A percentile compares a stretch with the other conserved stretches of the same genome.
phyloP scores from a whole-genome alignment of 2,797 vertebrate species.

The Halcyon chelicuti region DNA sequence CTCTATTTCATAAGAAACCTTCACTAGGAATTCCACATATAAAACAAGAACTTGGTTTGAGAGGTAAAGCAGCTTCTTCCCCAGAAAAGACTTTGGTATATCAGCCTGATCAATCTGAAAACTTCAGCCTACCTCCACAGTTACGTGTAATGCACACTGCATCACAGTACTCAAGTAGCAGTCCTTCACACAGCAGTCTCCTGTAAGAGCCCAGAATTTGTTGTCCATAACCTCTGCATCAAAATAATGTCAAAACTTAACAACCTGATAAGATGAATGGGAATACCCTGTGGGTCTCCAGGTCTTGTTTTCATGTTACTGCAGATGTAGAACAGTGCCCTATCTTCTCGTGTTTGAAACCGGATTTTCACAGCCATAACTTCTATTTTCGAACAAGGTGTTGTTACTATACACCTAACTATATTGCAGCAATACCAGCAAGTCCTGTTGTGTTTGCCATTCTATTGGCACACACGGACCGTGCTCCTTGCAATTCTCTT shows the following conservation, averaged over 20 bases:
- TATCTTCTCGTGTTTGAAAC: not conserved
- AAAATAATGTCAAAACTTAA: not conserved
- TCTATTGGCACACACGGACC: fast-evolving
- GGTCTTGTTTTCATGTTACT: not conserved
- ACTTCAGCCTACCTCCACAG: not conserved
- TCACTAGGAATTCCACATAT: not conserved
- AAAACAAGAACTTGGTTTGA: not conserved
- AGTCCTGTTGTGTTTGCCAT: not conserved
- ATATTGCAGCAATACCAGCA: not conserved
- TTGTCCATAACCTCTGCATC: not conserved
- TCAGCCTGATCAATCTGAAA: not conserved
- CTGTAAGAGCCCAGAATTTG: not conserved
- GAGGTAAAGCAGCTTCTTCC: not conserved
- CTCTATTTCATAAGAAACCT: not conserved
- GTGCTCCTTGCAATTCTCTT: not conserved
- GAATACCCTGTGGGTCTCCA: not conserved
- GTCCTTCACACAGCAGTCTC: not conserved
- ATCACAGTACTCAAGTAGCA: not conserved
- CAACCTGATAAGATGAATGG: not conserved
- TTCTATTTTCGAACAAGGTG: not conserved
- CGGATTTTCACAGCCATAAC: not conserved
- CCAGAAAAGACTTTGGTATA: not conserved
- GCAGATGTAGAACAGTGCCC: not conserved
- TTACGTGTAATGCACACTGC: fast-evolving
- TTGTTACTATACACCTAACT: not conserved